Percentiles rank a stretch among this genome's conserved stretches.
These are phyloP conservation scores for Fissipunctia ypsillon DNA, from an alignment of 2,888 invertebrate species.

Conservation along the genomic window DNA sequence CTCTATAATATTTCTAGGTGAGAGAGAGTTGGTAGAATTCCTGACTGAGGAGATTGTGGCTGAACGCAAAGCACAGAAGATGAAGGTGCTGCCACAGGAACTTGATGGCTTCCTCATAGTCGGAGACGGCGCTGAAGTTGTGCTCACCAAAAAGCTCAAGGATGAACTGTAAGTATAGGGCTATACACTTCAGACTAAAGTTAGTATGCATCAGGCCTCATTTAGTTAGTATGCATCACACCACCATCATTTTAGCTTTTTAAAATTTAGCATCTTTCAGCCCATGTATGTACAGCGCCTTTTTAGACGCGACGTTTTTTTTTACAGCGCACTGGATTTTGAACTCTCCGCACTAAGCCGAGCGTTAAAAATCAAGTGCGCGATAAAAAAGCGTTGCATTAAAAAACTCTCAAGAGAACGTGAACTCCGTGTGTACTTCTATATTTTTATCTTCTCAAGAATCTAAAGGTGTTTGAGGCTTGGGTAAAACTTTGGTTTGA, in stretches of 20 bases:
- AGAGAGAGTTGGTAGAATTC: slow-evolving; percentile 97
- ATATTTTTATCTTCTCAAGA: not conserved
- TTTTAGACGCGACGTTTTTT: not conserved
- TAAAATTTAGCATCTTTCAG: not conserved
- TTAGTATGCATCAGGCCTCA: not conserved
- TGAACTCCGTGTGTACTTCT: too few relatives aligned
- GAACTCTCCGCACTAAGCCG: too few relatives aligned
- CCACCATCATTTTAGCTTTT: not conserved
- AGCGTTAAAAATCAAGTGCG: not conserved
- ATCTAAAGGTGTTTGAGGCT: not conserved
- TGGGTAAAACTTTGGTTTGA: not conserved
- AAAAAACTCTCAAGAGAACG: too few relatives aligned
- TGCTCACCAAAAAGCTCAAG: slow-evolving; percentile 93
- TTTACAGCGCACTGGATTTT: too few relatives aligned
- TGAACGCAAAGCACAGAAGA: slow-evolving; percentile 95
- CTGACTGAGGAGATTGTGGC: slow-evolving; percentile 98
- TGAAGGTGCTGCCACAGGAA: slow-evolving; percentile 93
- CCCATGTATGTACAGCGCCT: too few relatives aligned
- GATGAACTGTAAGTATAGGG: slow-evolving; percentile 92
- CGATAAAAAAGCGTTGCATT: too few relatives aligned
- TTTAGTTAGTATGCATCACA: not conserved
- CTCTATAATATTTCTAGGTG: slow-evolving; percentile 89
- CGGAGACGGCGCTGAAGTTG: slow-evolving; percentile 95
- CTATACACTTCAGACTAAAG: not conserved
- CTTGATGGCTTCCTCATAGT: slow-evolving; percentile 95